A percentile compares a stretch with the other conserved stretches of the same genome.
Conservation (phyloP, 2,113 vertebrate genomes). For the Hippocampus mohnikei region DNA sequence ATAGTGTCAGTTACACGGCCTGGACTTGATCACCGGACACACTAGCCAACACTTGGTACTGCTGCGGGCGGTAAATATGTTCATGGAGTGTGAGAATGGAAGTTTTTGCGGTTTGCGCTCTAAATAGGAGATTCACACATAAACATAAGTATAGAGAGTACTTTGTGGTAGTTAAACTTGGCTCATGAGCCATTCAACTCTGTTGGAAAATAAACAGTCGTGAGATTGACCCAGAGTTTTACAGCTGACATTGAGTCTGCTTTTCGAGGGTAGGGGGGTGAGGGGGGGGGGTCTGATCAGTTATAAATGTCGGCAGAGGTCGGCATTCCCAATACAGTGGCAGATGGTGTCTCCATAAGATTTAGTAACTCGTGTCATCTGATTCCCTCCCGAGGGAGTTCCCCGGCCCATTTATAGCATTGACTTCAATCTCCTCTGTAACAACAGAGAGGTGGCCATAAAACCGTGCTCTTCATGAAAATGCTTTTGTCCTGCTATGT, state of each 20-base stretch:
- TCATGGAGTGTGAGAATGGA: constrained; percentile 18
- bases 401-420: constrained; percentile 70
- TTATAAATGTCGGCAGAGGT: constrained; percentile 68
- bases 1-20: constrained; percentile 80
- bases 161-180: not conserved
- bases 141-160: not conserved
- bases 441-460: constrained; percentile 55
- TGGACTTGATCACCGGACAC: constrained; percentile 79
- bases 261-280: not conserved
- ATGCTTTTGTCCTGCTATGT: constrained; percentile 19
- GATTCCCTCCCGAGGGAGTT: constrained; percentile 68
- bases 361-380: constrained; percentile 76
- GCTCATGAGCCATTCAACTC: not conserved
- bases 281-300: constrained; percentile 40
- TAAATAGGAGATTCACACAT: not conserved
- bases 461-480: constrained; percentile 43
- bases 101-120: constrained; percentile 9
- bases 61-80: constrained; percentile 32
- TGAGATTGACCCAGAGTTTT: constrained; percentile 5
- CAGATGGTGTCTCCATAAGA: constrained; percentile 76
- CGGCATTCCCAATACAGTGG: constrained; percentile 62
- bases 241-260: constrained; percentile 2
- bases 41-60: constrained; percentile 14
- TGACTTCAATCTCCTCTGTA: constrained; percentile 66
- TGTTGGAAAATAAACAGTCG: constrained; percentile 9